Evolutionary conservation across 2,888 invertebrate species (phyloP).

Genomic region (Tribolium freemani): DNA sequence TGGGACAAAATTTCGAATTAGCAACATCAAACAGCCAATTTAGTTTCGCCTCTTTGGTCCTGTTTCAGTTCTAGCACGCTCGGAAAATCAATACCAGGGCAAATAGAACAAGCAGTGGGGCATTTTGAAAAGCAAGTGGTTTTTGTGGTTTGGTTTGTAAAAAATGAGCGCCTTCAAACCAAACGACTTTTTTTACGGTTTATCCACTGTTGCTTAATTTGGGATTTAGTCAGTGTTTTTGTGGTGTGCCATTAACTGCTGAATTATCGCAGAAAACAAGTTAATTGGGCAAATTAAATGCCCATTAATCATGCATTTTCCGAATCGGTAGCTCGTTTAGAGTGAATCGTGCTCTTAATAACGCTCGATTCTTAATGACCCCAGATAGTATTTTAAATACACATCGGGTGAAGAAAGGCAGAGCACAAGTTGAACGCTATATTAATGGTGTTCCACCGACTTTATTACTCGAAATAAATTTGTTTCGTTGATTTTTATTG

Average conservation of each 20-base stretch:
- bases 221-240: too few relatives aligned
- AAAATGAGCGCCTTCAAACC: not conserved
- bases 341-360: constrained; percentile 9
- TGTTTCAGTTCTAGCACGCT: not conserved
- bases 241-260: not conserved
- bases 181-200: too few relatives aligned
- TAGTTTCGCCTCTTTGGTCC: not conserved
- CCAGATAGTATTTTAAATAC: constrained; percentile 8
- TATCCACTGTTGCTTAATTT: too few relatives aligned
- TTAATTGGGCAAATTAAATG: constrained; percentile 11
- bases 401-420: not conserved
- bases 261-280: not conserved
- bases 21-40: constrained; percentile 16
- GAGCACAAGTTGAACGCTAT: not conserved
- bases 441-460: constrained; percentile 13
- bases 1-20: constrained; percentile 12
- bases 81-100: constrained; percentile 4
- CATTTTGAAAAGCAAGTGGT: not conserved
- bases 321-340: not conserved
- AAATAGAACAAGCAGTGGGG: not conserved
- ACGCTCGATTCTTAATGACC: constrained; percentile 4
- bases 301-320: constrained; percentile 9
- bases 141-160: not conserved
- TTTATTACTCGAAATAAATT: too few relatives aligned
- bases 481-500: too few relatives aligned